Conservation (phyloP, 2,797 vertebrate species). For the Hoplostethus mediterraneus region DNA sequence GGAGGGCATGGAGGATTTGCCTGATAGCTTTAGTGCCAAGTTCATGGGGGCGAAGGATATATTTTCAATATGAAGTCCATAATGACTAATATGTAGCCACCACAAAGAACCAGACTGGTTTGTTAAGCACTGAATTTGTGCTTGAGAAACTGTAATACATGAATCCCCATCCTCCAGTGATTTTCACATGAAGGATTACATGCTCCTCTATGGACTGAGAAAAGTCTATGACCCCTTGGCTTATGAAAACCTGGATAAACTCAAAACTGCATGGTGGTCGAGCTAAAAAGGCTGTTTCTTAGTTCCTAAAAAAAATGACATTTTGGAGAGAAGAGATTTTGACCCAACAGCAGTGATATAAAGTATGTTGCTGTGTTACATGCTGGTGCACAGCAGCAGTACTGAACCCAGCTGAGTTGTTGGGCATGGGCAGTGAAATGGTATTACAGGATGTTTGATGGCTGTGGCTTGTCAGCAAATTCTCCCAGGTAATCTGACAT, state of each 20-base stretch:
- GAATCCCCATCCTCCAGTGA: no score
- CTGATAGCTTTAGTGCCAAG: constrained; percentile 50
- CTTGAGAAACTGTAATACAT: no score
- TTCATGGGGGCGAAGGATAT: constrained; percentile 36
- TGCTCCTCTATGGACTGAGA: no score
- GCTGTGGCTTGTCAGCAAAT: constrained; percentile 39
- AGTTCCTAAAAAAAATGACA: no score
- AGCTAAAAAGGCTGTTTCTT: no score
- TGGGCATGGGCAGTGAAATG: background rate
- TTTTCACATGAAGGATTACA: no score
- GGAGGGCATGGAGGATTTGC: constrained; percentile 9
- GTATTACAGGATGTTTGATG: constrained; percentile 10
- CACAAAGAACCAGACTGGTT: no score
- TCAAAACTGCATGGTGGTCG: no score
- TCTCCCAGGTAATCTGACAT: constrained; percentile 26
- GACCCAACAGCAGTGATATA: no score
- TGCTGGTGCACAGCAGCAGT: background rate
- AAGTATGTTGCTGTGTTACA: background rate
- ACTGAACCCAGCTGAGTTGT: constrained; percentile 8
- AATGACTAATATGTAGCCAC: background rate
- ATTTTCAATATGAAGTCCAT: constrained; percentile 11
- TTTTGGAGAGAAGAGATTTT: no score
- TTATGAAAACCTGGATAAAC: background rate
- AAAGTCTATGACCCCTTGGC: no score
- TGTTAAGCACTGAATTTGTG: no score